A percentile compares a stretch with the other conserved stretches of the same genome.
These are phyloP conservation scores for Cyphomyrus plagiostoma DNA, from an alignment of 2,113 vertebrate genomes.

Conservation along the genomic window DNA sequence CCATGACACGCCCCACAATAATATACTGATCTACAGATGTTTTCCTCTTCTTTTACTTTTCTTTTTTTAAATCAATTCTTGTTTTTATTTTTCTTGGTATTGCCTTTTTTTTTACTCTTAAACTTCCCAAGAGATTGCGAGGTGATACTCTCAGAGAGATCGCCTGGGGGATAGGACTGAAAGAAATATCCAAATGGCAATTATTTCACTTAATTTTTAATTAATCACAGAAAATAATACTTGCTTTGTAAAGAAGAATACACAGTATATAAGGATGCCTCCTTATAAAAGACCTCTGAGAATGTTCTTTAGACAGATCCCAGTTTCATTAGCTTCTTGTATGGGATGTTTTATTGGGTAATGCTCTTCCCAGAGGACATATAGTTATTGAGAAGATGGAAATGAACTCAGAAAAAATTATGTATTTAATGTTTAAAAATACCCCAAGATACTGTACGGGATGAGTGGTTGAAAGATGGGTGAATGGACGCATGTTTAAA, in stretches of 20 bases:
- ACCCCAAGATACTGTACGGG: neutral
- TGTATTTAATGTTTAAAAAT: neutral
- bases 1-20: neutral
- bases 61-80: neutral
- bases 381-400: neutral
- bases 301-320: neutral
- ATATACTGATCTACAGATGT: neutral
- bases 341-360: neutral
- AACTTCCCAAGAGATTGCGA: neutral
- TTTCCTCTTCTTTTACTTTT: conserved; percentile 2
- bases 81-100: neutral
- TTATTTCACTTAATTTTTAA: neutral
- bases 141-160: neutral
- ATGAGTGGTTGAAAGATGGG: neutral
- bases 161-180: neutral
- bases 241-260: neutral
- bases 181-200: neutral
- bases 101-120: neutral
- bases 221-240: neutral
- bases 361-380: neutral
- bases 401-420: neutral
- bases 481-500: neutral
- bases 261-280: neutral
- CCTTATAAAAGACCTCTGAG: neutral
- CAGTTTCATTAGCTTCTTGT: neutral